Percentiles rank a stretch among this genome's conserved stretches.
Evolutionary conservation across 2,888 invertebrate genomes (phyloP).

Genomic region (Stramonita haemastoma): DNA sequence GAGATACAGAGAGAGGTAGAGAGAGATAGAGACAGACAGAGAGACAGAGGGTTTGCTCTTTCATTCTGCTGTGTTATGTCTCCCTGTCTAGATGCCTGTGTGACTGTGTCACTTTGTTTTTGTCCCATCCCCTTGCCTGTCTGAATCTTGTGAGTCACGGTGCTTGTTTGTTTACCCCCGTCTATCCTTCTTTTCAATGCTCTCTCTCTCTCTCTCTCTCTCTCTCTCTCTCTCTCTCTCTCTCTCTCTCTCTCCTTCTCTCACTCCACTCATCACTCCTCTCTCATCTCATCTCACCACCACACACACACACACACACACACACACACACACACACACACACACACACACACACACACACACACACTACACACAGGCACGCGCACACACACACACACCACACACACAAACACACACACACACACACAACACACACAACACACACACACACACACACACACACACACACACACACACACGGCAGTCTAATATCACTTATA

Average conservation of each 20-base stretch:
- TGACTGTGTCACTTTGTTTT: background rate
- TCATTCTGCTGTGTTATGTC: too few relatives aligned
- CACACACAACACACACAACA: background rate
- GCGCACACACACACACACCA: background rate
- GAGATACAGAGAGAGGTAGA: background rate
- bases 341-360: background rate
- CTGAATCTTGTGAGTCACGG: too few relatives aligned
- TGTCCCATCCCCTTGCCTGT: too few relatives aligned
- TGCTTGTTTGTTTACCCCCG: background rate
- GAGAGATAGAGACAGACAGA: too few relatives aligned
- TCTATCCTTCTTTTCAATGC: background rate
- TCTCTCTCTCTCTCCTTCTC: too few relatives aligned
- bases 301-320: background rate
- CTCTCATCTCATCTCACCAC: too few relatives aligned
- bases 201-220: background rate
- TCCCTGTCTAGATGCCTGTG: background rate
- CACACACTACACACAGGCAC: too few relatives aligned
- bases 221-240: background rate
- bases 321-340: background rate
- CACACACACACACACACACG: too few relatives aligned
- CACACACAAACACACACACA: background rate
- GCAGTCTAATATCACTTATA: too few relatives aligned
- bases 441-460: background rate
- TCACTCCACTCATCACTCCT: too few relatives aligned
- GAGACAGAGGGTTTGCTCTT: too few relatives aligned